Base-by-base conservation (phyloP, 2,797 vertebrate genomes). In the Danio albolineatus region DNA sequence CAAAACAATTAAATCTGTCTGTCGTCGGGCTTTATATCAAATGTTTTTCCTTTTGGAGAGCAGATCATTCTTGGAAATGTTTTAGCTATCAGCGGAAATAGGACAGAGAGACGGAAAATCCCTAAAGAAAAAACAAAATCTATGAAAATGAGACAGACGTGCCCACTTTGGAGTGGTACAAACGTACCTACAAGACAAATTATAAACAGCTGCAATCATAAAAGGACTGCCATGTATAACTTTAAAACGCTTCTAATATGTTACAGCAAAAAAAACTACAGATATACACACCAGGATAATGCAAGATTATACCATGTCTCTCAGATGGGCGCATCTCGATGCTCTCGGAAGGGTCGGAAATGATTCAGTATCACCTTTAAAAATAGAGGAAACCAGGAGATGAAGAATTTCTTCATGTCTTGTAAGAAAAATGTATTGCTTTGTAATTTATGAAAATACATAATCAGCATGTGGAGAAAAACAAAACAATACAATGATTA, bases 181-280 rank as follows among this genome's bases (percentile, higher is more conserved):
- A 84, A 79, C 60, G 81, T 89, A 89, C 83, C 85, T 89, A 90
- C 90, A 77, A 57, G 85, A 76, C 60, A 75, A 74, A 86, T 87
- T 89, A 94, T 84, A 93, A 93, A 91, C 81, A 89, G 85, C 88
- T 89, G 92, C 92, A 94, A 91, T 93, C 90, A 88, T 88, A 88
- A 90, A 75, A 91, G 85, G 93, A 93, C 88, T 93, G 92, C 91
- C 87, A 85, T 91, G 91, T 91, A 91, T 87, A 28, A 86, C 74
- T 86, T 88, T 84, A 54, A 82, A 93, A 92, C 89, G 90, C 90
- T 90, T 92, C 90, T 93, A 92, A 90, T 94, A 94, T 94, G 86
- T 89, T 93, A 94, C 92, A 93, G 89, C 88, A 90, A 90, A 78
- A 92, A 90, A 78, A 92, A 91, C 91, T 93, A 93, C 90, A 92